A percentile compares a stretch with the other conserved stretches of the same genome.
phyloP scores from a whole-genome alignment of 2,113 vertebrate genomes.

The Poeciliopsis prolifica region DNA sequence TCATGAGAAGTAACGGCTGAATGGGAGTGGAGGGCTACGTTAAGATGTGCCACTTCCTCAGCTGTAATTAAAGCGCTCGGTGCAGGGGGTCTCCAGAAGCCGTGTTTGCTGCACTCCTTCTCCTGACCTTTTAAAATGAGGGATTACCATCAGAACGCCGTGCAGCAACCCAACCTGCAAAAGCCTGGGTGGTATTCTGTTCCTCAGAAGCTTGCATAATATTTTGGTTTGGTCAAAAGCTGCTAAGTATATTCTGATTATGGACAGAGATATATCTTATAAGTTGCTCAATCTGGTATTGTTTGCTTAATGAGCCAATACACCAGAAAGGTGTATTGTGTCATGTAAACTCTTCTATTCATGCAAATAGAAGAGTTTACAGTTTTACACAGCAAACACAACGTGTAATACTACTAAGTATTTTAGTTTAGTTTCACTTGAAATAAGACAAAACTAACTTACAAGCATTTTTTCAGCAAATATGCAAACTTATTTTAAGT shows the following conservation, averaged over 20 bases:
- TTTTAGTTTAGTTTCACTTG: too few relatives aligned
- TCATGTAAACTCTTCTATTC: too few relatives aligned
- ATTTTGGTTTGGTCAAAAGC: background rate
- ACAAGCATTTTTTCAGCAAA: too few relatives aligned
- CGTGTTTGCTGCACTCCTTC: conserved; percentile 45
- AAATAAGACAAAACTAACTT: too few relatives aligned
- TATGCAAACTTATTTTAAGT: too few relatives aligned
- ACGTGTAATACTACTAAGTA: too few relatives aligned
- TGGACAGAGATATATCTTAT: too few relatives aligned
- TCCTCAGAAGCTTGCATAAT: conserved; percentile 4
- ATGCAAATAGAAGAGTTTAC: too few relatives aligned
- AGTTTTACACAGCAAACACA: too few relatives aligned
- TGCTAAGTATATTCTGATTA: background rate
- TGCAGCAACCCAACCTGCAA: conserved; percentile 11
- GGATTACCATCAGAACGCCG: background rate
- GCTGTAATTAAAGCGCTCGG: conserved; percentile 64
- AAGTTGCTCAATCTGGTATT: too few relatives aligned
- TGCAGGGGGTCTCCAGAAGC: conserved; percentile 55
- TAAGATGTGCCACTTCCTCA: conserved; percentile 67
- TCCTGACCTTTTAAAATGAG: conserved; percentile 53
- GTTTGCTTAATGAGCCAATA: too few relatives aligned
- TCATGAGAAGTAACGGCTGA: conserved; percentile 67
- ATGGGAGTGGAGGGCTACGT: conserved; percentile 60
- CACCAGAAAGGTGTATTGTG: too few relatives aligned
- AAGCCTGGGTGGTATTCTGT: conserved; percentile 27